phyloP scores from a whole-genome alignment of 1,140 invertebrate genomes.

The Achroia grisella region DNA sequence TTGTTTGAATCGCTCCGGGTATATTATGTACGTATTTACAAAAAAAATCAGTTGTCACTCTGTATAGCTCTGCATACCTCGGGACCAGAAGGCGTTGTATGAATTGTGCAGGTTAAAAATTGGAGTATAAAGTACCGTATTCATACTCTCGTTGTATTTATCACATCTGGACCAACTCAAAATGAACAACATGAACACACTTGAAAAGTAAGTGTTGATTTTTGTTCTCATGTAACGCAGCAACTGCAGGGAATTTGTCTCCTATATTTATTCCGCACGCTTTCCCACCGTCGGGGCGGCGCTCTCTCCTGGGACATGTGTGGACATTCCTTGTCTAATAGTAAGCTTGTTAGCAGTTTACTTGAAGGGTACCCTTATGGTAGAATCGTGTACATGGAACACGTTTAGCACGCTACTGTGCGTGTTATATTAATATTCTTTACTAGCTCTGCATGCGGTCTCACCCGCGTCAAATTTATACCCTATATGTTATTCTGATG shows the following conservation, averaged over 20 bases:
- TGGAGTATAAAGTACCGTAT: too few relatives aligned
- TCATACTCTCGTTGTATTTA: slow-evolving; percentile 5
- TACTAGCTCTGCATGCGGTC: too few relatives aligned
- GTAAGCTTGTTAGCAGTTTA: slow-evolving; percentile 44
- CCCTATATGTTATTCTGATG: too few relatives aligned
- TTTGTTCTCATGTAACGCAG: slow-evolving; percentile 42
- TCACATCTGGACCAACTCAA: slow-evolving; percentile 18
- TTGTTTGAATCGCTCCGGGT: too few relatives aligned
- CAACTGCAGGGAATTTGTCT: slow-evolving; percentile 5
- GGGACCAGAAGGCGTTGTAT: too few relatives aligned
- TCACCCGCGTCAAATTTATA: too few relatives aligned
- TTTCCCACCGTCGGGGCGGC: slow-evolving; percentile 25
- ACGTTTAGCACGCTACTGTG: too few relatives aligned
- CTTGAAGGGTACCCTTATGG: slow-evolving; percentile 28
- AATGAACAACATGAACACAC: slow-evolving; percentile 42
- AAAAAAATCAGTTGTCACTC: too few relatives aligned
- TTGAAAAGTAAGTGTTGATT: slow-evolving; percentile 44
- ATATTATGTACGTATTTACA: too few relatives aligned
- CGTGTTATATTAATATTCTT: too few relatives aligned
- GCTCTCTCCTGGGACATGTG: slow-evolving; percentile 29
- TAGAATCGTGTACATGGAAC: slow-evolving; percentile 14
- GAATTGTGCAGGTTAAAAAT: too few relatives aligned
- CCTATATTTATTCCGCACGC: slow-evolving; percentile 20
- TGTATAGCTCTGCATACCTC: too few relatives aligned
- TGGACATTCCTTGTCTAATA: slow-evolving; percentile 27